Evolutionary conservation across 1,140 invertebrate genomes (phyloP), one percentile per base, ranked within the genome.

Genomic region (Aleiodes sp.): DNA sequence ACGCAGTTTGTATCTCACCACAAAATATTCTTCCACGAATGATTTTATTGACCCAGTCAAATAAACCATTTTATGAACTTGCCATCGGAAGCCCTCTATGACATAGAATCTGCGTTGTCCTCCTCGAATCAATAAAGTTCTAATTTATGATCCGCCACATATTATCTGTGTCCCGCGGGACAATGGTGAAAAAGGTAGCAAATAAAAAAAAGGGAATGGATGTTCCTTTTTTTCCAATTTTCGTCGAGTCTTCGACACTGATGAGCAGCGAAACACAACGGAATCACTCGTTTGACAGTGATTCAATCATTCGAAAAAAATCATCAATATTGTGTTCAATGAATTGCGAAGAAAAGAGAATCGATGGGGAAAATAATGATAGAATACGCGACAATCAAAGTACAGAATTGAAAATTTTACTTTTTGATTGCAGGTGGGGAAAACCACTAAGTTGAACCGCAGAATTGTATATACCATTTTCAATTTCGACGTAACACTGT

Each of bases 21-120:
- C 9, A 21, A 52, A 21, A 4, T 52, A 52, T 7, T 52, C 46
- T 52, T 52, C 10, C 26, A 7, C 2, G 10, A 8, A 24, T 6
- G n/a, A 52, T 52, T 52, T 52, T 19, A 52, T 24, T 52, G 46
- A 52, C 26, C 2, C 46, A 24, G 46, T 52, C 46, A 24, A 52
- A 52, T 52, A 52, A 52, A 52, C 46, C 21, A 52, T 52, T 52
- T 52, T 52, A 52, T 52, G 46, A 24, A 24, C 19, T 21, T n/a
- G n/a, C n/a, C n/a, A n/a, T n/a, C n/a, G n/a, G n/a, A n/a, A n/a
- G n/a, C n/a, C n/a, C n/a, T n/a, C n/a, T n/a, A n/a, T n/a, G n/a
- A n/a, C n/a, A n/a, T n/a, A n/a, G n/a, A n/a, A n/a, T 21, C 46
- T 16, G n/a, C 16, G 21, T 26, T 6, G 19, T 24, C 19, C 26